Conservation (phyloP, 1,140 invertebrate genomes). For the Camponotus pennsylvanicus region DNA sequence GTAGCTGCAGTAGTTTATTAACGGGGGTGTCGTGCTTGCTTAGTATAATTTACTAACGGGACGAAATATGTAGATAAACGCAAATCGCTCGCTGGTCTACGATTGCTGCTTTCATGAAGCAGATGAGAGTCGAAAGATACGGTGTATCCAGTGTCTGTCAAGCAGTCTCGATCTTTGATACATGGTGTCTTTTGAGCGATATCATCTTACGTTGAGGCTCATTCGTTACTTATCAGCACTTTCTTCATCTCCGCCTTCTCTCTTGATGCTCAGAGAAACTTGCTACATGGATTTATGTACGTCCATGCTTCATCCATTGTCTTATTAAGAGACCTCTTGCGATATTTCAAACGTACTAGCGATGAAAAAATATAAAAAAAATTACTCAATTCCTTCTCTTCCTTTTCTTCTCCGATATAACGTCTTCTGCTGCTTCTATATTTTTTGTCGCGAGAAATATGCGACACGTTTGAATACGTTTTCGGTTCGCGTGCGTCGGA, state of each 20-base stretch:
- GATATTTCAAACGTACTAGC: neutral
- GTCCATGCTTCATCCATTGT: conserved; percentile 3
- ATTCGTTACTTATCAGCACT: conserved; percentile 37
- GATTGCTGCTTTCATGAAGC: conserved; percentile 23
- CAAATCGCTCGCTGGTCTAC: conserved; percentile 26
- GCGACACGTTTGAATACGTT: neutral
- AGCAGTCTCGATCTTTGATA: conserved; percentile 39
- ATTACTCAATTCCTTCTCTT: too few species aligned
- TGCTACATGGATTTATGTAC: conserved; percentile 19
- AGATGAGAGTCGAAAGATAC: conserved; percentile 51
- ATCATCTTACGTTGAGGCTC: conserved; percentile 41
- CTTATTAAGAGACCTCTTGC: neutral
- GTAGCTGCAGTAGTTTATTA: neutral
- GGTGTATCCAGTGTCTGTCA: conserved; percentile 54
- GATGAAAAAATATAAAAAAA: neutral
- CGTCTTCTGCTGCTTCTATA: neutral
- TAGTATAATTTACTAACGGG: conserved; percentile 31
- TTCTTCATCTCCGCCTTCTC: conserved; percentile 23
- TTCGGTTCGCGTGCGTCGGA: conserved; percentile 30
- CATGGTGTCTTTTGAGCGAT: conserved; percentile 43
- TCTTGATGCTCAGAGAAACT: conserved; percentile 24
- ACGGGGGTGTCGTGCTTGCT: neutral
- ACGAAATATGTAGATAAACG: conserved; percentile 21
- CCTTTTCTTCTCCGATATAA: neutral
- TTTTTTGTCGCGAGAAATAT: neutral